Evolutionary conservation across 2,797 vertebrate genomes (phyloP), one percentile per base, ranked within the genome.

Genomic region (Helicolenus hilgendorfi): DNA sequence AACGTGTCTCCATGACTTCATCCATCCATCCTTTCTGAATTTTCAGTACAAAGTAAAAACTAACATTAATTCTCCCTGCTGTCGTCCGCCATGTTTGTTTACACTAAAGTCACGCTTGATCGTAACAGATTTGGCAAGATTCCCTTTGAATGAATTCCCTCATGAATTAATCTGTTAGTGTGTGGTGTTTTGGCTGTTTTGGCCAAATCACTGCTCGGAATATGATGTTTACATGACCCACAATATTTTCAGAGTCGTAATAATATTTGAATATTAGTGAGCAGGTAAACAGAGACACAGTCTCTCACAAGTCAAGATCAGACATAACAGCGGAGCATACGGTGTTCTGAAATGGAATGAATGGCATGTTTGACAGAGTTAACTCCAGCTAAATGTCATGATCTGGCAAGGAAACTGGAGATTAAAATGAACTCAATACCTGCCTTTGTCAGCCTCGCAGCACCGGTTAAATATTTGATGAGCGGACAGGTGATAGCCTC

Each of bases 391-490:
- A 76, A 84, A 85, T 20, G 11, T 86, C 73, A 53, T 3, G 79
- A 85, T 74, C 80, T 26, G n/a, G 26, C 73, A 78, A 88, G 65
- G 93, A 93, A 91, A 92, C 27, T 79, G 84, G 92, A 94, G 90
- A 94, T 89, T 83, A 85, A 91, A 93, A 92, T 91, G 88, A 95
- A 96, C 89, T 77, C 65, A 87, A 95, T 92, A 95, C 85, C 60
- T 72, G 87, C 89, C 90, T 92, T 94, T 95, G 94, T 96, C 75
- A 86, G 77, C 49, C 79, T 91, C 36, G 72, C 67, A 85, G 88
- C 81, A 71, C 38, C 38, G 56, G 41, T 64, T 96, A 63, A 96
- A 97, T 97, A 90, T 95, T 97, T 95, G 63, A 97, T 95, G 88
- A 89, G 60, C 5, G 6, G 95, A 95, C 86, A 96, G 87, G 76